Conservation (phyloP, 2,113 vertebrate species). For the Lycaon pictus region DNA sequence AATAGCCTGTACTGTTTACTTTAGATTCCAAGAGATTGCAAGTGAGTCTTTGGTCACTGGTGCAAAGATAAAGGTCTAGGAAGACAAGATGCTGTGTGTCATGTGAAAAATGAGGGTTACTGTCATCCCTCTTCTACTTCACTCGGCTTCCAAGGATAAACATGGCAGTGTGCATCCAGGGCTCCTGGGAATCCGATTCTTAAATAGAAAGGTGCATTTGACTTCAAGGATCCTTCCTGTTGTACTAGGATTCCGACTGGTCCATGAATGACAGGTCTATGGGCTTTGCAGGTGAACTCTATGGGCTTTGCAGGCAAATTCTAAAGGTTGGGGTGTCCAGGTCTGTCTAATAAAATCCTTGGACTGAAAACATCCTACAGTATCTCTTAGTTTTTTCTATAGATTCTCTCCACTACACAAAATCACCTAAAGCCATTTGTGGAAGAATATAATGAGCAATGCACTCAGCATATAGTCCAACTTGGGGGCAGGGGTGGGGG, state of each 20-base stretch:
- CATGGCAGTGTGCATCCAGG: conserved; percentile 1
- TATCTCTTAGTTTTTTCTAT: not conserved
- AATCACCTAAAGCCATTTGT: not conserved
- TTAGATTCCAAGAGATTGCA: conserved; percentile 47
- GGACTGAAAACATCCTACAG: not conserved
- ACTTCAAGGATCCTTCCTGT: conserved; percentile 57
- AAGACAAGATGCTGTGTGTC: conserved; percentile 24
- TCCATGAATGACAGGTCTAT: not conserved
- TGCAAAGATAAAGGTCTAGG: conserved; percentile 34
- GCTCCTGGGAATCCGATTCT: conserved; percentile 40
- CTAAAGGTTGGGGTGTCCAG: conserved; percentile 31
- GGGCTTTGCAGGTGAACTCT: conserved; percentile 16
- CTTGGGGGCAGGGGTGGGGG: not conserved
- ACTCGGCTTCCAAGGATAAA: conserved; percentile 64
- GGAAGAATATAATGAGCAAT: conserved; percentile 1
- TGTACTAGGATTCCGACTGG: not conserved
- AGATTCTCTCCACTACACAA: not conserved
- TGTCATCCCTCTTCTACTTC: not conserved
- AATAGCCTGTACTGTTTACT: conserved; percentile 45
- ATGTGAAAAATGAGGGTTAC: conserved; percentile 21
- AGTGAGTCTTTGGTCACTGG: conserved; percentile 36
- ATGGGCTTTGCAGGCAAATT: not conserved
- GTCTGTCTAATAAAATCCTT: conserved; percentile 39
- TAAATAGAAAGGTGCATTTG: conserved; percentile 56
- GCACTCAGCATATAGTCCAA: not conserved